Evolutionary conservation across 2,797 vertebrate species (phyloP).

Genomic region (Enteromius radiatus): DNA sequence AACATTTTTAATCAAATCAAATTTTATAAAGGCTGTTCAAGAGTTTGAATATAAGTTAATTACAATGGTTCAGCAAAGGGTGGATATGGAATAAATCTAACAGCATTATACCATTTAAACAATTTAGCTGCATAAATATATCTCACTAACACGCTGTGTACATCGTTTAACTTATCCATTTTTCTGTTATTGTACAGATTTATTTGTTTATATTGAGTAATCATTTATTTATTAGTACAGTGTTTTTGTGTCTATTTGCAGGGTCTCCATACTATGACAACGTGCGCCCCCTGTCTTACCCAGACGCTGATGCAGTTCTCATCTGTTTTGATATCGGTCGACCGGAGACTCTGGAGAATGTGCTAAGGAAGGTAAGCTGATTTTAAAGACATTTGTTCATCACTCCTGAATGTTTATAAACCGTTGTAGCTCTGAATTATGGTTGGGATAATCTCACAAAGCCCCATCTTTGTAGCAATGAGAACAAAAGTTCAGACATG

Average conservation of each 20-base stretch:
- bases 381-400: neutral
- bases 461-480: constrained; percentile 39
- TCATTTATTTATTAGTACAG: neutral
- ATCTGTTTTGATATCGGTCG: constrained; percentile 92
- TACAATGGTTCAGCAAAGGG: neutral
- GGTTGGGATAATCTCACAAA: constrained; percentile 38
- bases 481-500: constrained; percentile 46
- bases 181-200: neutral
- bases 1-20: neutral
- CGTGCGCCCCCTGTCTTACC: constrained; percentile 88
- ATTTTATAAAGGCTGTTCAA: neutral
- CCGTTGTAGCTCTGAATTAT: constrained; percentile 9
- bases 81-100: neutral
- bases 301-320: constrained; percentile 87
- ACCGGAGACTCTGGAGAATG: constrained; percentile 89
- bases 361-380: constrained; percentile 86
- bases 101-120: neutral
- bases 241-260: constrained; percentile 58
- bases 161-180: neutral
- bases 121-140: neutral
- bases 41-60: neutral
- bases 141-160: neutral
- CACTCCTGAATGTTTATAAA: neutral
- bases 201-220: neutral
- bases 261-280: constrained; percentile 92